Evolutionary conservation across 1,140 invertebrate genomes (phyloP), one percentile per base, ranked within the genome.

Genomic region (Pachypsylla venusta): DNA sequence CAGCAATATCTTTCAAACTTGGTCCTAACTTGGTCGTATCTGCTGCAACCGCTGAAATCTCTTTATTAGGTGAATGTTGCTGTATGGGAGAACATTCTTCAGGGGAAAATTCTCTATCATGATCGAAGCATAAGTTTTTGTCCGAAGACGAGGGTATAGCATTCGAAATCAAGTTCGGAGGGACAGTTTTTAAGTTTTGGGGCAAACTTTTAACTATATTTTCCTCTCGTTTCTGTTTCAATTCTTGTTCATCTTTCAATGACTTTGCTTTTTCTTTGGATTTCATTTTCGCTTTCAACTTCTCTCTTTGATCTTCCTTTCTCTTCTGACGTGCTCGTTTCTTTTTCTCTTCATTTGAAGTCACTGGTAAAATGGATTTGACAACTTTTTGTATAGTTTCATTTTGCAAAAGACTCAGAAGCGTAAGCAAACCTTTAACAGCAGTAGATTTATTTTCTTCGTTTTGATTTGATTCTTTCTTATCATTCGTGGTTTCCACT

Each of bases 371-470:
- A 4, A 48, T 22, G 4, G 42, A 19, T n/a, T 48, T 48, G 7
- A 48, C 42, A 5, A 48, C 42, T 48, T 48, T 48, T 22, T 48
- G 42, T 19, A 48, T 48, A n/a, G 42, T n/a, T 5, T 48, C 42
- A 19, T 48, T 48, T n/a, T 48, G 42, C 42, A 48, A n/a, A n/a
- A 48, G 42, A 19, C 22, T 48, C 5, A 48, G n/a, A n/a, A 48
- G 42, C 3, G 42, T 48, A 22, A 48, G 42, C 22, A 48, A n/a
- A 19, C 42, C 42, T 48, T 48, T n/a, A 5, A 48, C 42, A 19
- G 42, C 42, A 22, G 16, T 48, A 3, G 42, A 10, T 4, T 10
- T 48, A 10, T 7, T 3, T 22, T n/a, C 42, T 5, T 5, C 7
- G 4, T 10, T n/a, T 3, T 4, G 42, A 4, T 5, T 4, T 48